A percentile compares a stretch with the other conserved stretches of the same genome.
Evolutionary conservation across 2,797 vertebrate genomes (phyloP).

Genomic region (Arctocebus calabarensis): DNA sequence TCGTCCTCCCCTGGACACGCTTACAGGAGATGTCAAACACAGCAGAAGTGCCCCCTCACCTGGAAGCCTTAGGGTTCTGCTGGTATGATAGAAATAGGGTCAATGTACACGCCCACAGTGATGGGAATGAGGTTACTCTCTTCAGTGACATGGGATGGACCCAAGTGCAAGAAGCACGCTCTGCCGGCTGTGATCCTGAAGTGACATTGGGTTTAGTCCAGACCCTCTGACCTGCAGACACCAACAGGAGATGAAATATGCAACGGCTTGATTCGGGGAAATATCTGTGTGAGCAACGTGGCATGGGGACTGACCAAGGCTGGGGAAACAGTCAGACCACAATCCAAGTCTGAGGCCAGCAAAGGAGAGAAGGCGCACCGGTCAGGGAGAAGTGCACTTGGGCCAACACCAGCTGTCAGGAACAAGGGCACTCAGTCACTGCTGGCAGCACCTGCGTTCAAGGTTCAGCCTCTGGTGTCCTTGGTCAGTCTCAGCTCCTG

Average conservation of each 20-base stretch:
- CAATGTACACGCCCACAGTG: neutral
- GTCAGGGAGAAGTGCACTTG: neutral
- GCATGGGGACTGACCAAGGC: too few relatives aligned
- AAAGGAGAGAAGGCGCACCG: neutral
- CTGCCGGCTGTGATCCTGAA: neutral
- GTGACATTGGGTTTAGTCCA: neutral
- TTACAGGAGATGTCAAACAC: neutral
- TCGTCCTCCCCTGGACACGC: neutral
- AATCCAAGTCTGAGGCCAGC: neutral
- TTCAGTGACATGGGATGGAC: neutral
- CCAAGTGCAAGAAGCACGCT: neutral
- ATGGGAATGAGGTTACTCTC: neutral
- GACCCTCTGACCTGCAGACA: neutral
- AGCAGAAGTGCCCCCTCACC: neutral
- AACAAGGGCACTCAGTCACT: neutral
- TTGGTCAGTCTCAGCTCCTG: neutral
- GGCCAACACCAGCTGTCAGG: neutral
- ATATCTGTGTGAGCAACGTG: rapidly evolving
- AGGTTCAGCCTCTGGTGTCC: neutral
- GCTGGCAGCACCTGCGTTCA: neutral
- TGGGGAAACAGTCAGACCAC: neutral
- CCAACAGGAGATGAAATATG: neutral
- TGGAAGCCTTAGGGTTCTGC: neutral
- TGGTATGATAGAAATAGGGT: neutral
- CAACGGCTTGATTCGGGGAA: neutral